Evolutionary conservation across 2,888 invertebrate genomes (phyloP).

Genomic region (Antitype chi): DNA sequence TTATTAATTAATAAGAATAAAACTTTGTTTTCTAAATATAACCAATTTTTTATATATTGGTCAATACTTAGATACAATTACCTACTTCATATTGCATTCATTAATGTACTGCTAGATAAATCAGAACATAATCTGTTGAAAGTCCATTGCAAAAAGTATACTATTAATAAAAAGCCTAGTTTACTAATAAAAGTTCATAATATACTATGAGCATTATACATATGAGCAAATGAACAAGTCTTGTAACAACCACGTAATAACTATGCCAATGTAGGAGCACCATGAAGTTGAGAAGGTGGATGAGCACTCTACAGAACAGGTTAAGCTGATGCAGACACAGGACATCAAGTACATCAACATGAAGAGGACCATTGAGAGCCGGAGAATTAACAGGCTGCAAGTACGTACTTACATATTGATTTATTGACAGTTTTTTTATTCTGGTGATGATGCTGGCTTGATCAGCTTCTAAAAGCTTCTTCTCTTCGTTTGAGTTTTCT

Average conservation of each 20-base stretch:
- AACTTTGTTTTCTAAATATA: constrained; percentile 30
- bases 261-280: constrained; percentile 84
- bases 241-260: not conserved
- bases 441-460: not conserved
- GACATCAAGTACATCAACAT: constrained; percentile 97
- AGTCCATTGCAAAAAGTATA: not conserved
- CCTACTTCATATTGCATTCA: too few relatives aligned
- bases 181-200: not conserved
- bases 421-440: not conserved
- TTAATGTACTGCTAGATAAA: not conserved
- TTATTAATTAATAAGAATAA: not conserved
- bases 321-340: constrained; percentile 97
- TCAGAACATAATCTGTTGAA: not conserved
- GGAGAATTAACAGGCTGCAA: constrained; percentile 90
- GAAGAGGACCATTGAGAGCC: constrained; percentile 95
- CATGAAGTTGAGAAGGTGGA: constrained; percentile 93
- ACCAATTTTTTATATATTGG: not conserved
- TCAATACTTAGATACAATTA: not conserved
- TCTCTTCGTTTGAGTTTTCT: not conserved
- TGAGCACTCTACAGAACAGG: constrained; percentile 95
- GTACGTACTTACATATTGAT: constrained; percentile 76
- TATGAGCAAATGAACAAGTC: not conserved
- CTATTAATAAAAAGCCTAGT: not conserved
- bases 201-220: not conserved
- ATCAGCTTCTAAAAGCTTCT: not conserved